A percentile compares a stretch with the other conserved stretches of the same genome.
phyloP scores from a whole-genome alignment of 2,888 invertebrate genomes.

The Trichopoda pennipes region DNA sequence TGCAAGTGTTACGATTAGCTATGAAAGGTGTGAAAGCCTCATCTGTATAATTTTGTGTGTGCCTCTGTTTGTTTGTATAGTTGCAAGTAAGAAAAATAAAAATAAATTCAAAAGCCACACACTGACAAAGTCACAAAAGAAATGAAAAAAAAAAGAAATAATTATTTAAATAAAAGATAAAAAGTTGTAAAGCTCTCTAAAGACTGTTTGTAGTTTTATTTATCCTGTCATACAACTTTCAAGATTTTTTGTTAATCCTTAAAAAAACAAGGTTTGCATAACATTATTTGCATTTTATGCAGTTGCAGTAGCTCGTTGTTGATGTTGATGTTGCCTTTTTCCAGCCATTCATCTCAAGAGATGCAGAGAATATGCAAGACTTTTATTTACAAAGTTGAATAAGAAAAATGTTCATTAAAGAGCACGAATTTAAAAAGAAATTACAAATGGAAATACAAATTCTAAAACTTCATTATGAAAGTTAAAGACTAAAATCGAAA shows the following conservation, averaged over 20 bases:
- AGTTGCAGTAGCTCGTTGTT: no score
- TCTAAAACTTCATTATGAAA: no score
- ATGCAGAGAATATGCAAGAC: no score
- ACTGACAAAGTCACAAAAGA: neutral
- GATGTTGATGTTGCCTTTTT: no score
- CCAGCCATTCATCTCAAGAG: no score
- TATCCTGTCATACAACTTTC: neutral
- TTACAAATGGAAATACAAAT: no score
- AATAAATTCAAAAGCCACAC: slow-evolving; percentile 23
- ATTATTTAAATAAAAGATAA: neutral
- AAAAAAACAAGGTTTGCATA: no score
- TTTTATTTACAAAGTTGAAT: no score
- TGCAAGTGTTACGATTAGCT: neutral
- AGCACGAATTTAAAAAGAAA: no score
- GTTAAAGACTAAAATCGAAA: no score
- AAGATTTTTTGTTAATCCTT: neutral
- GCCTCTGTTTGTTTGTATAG: neutral
- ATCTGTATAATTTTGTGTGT: neutral
- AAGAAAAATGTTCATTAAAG: no score
- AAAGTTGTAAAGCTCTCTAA: slow-evolving; percentile 13
- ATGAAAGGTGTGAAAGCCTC: neutral
- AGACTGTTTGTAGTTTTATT: slow-evolving; percentile 11
- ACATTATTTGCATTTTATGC: slow-evolving; percentile 5
- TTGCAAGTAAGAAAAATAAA: neutral
- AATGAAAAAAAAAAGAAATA: neutral